Conservation (phyloP, 2,888 invertebrate species). For the Blastobasis lacticolella region DNA sequence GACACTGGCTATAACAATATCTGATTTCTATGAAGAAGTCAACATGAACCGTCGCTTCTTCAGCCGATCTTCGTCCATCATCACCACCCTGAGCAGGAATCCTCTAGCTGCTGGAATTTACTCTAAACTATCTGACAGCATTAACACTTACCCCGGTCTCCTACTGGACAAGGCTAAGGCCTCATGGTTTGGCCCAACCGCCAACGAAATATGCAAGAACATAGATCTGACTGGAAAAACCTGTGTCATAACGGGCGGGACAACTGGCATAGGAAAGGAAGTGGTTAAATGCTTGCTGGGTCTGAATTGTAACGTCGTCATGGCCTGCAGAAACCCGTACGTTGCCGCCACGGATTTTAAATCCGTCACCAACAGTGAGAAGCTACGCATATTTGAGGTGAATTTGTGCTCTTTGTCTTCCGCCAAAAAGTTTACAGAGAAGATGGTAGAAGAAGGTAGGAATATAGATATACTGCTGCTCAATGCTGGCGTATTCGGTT, state of each 20-base stretch:
- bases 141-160: too few species aligned
- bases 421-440: conserved; percentile 43
- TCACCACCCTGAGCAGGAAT: too few species aligned
- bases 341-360: conserved; percentile 67
- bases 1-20: too few species aligned
- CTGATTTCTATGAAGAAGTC: too few species aligned
- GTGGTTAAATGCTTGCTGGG: conserved; percentile 86
- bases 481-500: conserved; percentile 87
- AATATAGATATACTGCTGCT: conserved; percentile 82
- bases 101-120: too few species aligned
- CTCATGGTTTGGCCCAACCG: too few species aligned
- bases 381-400: conserved; percentile 34
- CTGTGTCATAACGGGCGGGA: conserved; percentile 93
- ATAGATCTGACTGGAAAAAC: conserved; percentile 86
- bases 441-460: conserved; percentile 52
- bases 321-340: conserved; percentile 86
- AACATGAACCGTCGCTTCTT: too few species aligned
- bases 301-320: conserved; percentile 87
- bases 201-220: conserved; percentile 79
- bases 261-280: conserved; percentile 93
- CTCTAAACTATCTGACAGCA: too few species aligned
- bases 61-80: too few species aligned
- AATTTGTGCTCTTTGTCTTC: conserved; percentile 55
- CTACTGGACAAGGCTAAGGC: too few species aligned
- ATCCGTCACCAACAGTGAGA: conserved; percentile 22